Evolutionary conservation across 2,113 vertebrate species (phyloP).

Genomic region (Cinclus mexicanus): DNA sequence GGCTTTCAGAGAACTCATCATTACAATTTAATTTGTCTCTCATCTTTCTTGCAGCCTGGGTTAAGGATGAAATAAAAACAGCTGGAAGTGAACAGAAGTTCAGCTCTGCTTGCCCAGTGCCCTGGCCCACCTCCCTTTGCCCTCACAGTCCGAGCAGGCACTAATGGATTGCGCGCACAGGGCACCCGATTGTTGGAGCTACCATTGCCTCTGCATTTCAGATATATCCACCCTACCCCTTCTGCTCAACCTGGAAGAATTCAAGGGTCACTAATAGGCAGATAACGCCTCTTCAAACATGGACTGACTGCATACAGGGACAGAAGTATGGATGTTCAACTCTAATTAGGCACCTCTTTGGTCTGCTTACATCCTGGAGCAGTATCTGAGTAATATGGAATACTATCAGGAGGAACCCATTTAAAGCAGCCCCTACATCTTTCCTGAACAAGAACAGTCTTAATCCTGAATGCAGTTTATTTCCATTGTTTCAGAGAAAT

Average conservation of each 20-base stretch:
- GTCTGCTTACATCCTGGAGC: background rate
- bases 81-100: background rate
- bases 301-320: accelerated
- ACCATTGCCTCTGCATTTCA: background rate
- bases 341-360: background rate
- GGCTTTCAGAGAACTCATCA: constrained; percentile 9
- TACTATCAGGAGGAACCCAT: background rate
- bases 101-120: background rate
- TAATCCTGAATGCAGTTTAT: background rate
- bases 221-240: background rate
- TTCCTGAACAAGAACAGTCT: background rate
- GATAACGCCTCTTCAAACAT: background rate
- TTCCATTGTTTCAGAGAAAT: background rate
- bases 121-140: background rate
- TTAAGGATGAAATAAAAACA: background rate
- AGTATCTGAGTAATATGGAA: background rate
- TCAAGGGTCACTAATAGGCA: background rate
- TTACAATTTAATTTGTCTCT: background rate
- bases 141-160: accelerated
- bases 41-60: background rate
- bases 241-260: background rate
- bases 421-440: background rate
- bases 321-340: background rate
- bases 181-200: accelerated
- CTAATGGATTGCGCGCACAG: background rate